Base-by-base conservation (phyloP, 2,888 invertebrate genomes). In the Pollenia angustigena region DNA sequence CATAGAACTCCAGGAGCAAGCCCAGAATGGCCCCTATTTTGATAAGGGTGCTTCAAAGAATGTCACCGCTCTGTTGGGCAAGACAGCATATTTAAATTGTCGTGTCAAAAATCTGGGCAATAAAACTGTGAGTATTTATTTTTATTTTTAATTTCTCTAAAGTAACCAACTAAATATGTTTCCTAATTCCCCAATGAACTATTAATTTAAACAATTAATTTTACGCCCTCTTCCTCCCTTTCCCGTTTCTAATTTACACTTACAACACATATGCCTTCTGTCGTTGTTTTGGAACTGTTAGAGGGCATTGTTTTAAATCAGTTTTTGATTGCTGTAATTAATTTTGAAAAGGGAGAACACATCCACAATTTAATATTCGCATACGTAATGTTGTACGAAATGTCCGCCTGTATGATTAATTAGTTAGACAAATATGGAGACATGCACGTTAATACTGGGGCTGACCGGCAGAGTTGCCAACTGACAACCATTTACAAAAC, bases 101-200 rank as follows among this genome's bases (percentile, higher is more conserved):
- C 95, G 97, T 87, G 97, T 98, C 88, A 97, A 97, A 94, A 97
- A 97, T 94, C 94, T 98, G 92, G 97, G 97, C 89, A 98, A 98
- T 94, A 97, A 97, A 94, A 97, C 98, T 94, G 97, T 98, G 91
- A 96, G 96, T 95, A 68, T 44, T 12, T 3, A n/a, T 71, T 82
- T 58, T 74, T 18, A 12, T 44, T 10, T 58, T 46, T 58, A 14
- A 32, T 32, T 14, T 11, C 23, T 18, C 56, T 9, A n/a, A 32
- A 32, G 6, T 8, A 52, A 52, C n/a, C 16, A n/a, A 52, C 12
- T 56, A 18, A 32, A 58, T 58, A 58, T 40, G 40, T 40, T 40
- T 14, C 32, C 32, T 6, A 14, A 58, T 50, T 75, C 81, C 68
- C 74, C 16, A 40, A 50, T 40, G 46, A 66, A 66, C 60, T 23